These are phyloP conservation scores for Formicarius rufipectus DNA, from an alignment of 2,113 vertebrate species.

Conservation along the genomic window DNA sequence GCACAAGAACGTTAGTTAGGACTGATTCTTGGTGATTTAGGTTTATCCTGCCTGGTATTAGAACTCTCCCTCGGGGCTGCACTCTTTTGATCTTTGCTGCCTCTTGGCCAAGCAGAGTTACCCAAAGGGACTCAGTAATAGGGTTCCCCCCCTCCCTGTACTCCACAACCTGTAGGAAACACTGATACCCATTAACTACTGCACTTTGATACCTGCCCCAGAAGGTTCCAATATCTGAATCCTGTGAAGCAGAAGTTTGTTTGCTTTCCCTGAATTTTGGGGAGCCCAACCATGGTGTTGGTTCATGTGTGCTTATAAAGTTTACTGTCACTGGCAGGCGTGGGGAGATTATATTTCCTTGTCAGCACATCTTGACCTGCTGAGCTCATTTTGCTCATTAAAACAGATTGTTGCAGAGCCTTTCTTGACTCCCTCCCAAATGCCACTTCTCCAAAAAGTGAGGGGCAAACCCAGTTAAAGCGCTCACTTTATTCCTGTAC, in stretches of 20 bases:
- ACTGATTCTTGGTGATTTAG: slow-evolving; percentile 40
- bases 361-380: slow-evolving; percentile 35
- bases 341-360: slow-evolving; percentile 28
- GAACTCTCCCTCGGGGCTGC: neutral
- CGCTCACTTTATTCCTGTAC: neutral
- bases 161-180: slow-evolving; percentile 10
- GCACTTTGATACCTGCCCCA: neutral
- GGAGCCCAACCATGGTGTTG: neutral
- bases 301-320: neutral
- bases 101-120: neutral
- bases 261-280: neutral
- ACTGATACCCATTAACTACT: neutral
- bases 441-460: slow-evolving; percentile 5
- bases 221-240: slow-evolving; percentile 1
- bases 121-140: neutral
- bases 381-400: slow-evolving; percentile 60
- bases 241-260: neutral
- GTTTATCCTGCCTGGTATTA: slow-evolving; percentile 54
- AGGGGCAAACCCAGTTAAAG: neutral
- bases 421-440: neutral
- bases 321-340: slow-evolving; percentile 2
- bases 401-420: slow-evolving; percentile 22
- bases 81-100: slow-evolving; percentile 42
- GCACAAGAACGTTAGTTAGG: slow-evolving; percentile 5
- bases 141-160: neutral